Evolutionary conservation across 2,888 invertebrate genomes (phyloP).

Genomic region (Trichopoda pennipes): DNA sequence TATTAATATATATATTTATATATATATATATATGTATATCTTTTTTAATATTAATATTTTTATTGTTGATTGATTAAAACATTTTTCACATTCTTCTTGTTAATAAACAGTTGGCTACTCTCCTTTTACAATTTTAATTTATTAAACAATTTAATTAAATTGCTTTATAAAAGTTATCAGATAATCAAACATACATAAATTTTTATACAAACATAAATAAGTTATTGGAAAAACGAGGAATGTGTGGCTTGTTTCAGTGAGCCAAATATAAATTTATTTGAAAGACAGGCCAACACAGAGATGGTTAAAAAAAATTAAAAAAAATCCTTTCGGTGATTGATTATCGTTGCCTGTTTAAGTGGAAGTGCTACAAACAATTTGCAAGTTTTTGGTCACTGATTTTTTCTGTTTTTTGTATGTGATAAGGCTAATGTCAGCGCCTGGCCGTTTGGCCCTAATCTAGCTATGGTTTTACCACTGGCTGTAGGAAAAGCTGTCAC

Average conservation of each 20-base stretch:
- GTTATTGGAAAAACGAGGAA: background rate
- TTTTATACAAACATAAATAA: background rate
- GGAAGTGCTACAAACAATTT: no score
- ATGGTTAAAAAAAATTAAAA: no score
- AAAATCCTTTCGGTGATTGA: no score
- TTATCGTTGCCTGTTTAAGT: no score
- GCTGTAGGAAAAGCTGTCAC: no score
- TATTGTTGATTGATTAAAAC: constrained; percentile 49
- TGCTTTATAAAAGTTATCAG: constrained; percentile 29
- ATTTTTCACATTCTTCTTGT: constrained; percentile 19
- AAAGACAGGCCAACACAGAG: no score
- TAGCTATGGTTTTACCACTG: no score
- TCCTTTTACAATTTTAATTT: constrained; percentile 41
- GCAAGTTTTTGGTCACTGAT: no score
- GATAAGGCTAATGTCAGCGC: no score
- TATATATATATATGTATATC: no score
- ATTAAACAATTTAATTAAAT: constrained; percentile 61
- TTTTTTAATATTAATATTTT: constrained; percentile 3
- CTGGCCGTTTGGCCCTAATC: no score
- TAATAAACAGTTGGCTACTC: constrained; percentile 35
- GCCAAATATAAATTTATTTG: background rate
- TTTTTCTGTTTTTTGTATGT: no score
- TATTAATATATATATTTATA: constrained; percentile 19
- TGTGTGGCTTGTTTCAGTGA: constrained; percentile 15
- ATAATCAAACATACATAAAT: constrained; percentile 28